A percentile compares a stretch with the other conserved stretches of the same genome.
These are phyloP conservation scores for Radopholus similis DNA, from an alignment of 1,140 invertebrate genomes.

Conservation along the genomic window DNA sequence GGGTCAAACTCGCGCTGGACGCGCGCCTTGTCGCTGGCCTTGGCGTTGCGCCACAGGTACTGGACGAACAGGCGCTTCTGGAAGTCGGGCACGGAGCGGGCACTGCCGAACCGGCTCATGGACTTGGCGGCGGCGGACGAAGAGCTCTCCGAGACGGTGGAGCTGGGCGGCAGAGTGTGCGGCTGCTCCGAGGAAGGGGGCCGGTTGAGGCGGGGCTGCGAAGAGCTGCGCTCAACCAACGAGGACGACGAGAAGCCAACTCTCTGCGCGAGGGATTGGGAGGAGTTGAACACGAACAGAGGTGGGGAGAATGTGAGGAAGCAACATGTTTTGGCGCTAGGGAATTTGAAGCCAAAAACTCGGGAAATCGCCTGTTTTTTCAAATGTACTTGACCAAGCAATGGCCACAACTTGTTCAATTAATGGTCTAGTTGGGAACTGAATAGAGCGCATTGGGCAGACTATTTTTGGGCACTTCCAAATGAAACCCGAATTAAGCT, in stretches of 20 bases:
- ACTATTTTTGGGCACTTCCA: no score
- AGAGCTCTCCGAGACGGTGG: background rate
- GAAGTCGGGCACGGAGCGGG: constrained; percentile 25
- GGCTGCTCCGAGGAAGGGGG: background rate
- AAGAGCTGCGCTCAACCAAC: no score
- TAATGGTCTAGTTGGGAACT: background rate
- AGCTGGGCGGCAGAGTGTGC: constrained; percentile 1
- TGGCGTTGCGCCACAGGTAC: constrained; percentile 36
- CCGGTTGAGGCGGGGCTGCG: no score
- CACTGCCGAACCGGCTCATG: background rate
- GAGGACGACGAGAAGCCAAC: no score
- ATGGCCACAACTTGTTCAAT: background rate
- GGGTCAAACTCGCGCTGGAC: constrained; percentile 60
- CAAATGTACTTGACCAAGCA: background rate
- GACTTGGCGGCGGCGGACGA: background rate
- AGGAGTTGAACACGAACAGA: no score
- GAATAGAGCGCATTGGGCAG: no score
- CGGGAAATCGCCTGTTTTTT: no score
- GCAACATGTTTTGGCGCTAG: no score
- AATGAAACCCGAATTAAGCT: no score
- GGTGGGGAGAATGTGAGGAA: no score
- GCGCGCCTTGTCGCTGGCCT: constrained; percentile 52
- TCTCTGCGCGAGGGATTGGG: no score
- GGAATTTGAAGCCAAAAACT: no score
- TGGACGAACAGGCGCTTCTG: constrained; percentile 57